Conservation (phyloP, 2,797 vertebrate species). For the Takifugu rubripes region DNA sequence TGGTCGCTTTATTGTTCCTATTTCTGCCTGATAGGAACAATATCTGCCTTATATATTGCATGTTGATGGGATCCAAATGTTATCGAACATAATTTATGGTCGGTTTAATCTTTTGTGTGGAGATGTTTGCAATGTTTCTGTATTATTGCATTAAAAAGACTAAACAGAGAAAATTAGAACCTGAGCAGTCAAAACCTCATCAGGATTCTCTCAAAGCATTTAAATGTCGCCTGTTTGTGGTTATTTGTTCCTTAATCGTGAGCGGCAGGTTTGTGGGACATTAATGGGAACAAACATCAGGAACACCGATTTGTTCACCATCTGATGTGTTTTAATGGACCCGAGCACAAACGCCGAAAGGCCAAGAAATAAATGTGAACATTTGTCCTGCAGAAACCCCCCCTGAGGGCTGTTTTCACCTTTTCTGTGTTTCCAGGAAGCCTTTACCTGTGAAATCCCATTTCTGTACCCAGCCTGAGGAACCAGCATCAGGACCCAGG, state of each 20-base stretch:
- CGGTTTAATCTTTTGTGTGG: too few relatives aligned
- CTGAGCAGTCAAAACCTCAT: neutral
- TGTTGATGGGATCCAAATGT: too few relatives aligned
- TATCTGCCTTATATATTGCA: too few relatives aligned
- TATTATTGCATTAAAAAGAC: too few relatives aligned
- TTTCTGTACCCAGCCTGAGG: neutral
- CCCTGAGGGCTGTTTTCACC: neutral
- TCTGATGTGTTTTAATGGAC: neutral
- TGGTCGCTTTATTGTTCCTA: too few relatives aligned
- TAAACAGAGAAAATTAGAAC: too few relatives aligned
- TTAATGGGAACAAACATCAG: neutral
- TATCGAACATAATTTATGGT: too few relatives aligned
- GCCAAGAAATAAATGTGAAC: neutral
- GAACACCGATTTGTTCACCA: neutral
- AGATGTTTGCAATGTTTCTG: too few relatives aligned
- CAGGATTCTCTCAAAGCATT: too few relatives aligned
- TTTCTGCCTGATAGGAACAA: too few relatives aligned
- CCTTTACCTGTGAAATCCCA: neutral
- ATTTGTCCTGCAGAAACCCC: neutral
- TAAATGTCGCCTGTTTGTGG: neutral
- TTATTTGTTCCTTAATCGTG: neutral
- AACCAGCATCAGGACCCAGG: neutral
- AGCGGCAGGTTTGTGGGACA: neutral
- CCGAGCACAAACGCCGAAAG: slow-evolving; percentile 3
- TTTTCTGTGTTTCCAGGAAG: neutral